Percentiles rank a stretch among this genome's conserved stretches.
Evolutionary conservation across 1,140 invertebrate genomes (phyloP).

Genomic region (Nasonia vitripennis): DNA sequence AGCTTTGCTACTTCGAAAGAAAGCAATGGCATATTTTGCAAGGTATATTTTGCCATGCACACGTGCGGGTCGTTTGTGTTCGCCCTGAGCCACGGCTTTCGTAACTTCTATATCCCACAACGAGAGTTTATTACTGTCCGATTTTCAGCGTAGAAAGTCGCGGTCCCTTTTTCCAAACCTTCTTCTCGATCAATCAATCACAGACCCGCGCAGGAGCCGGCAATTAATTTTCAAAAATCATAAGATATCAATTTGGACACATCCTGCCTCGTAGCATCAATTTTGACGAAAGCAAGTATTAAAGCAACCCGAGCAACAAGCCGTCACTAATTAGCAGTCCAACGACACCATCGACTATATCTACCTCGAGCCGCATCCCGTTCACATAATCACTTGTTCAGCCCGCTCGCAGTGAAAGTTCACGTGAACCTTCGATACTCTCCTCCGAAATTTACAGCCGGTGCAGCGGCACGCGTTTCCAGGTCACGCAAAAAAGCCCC

Average conservation of each 20-base stretch:
- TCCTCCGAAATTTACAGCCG: too few relatives aligned
- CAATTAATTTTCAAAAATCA: neutral
- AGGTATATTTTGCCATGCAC: too few relatives aligned
- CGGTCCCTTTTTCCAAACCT: neutral
- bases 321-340: too few relatives aligned
- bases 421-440: neutral
- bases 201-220: too few relatives aligned
- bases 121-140: neutral
- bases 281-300: too few relatives aligned
- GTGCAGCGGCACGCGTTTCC: neutral
- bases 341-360: too few relatives aligned
- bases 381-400: neutral
- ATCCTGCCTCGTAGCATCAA: too few relatives aligned
- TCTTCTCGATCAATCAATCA: neutral
- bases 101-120: neutral
- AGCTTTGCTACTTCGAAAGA: too few relatives aligned
- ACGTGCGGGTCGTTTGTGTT: too few relatives aligned
- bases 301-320: too few relatives aligned
- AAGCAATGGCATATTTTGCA: too few relatives aligned
- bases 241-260: too few relatives aligned
- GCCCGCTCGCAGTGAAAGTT: neutral
- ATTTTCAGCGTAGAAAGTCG: neutral
- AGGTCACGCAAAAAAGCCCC: neutral
- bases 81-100: neutral
- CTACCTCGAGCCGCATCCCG: neutral